Evolutionary conservation across 2,888 invertebrate species (phyloP), one percentile per base, ranked within the genome.

Genomic region (Axea sp.): DNA sequence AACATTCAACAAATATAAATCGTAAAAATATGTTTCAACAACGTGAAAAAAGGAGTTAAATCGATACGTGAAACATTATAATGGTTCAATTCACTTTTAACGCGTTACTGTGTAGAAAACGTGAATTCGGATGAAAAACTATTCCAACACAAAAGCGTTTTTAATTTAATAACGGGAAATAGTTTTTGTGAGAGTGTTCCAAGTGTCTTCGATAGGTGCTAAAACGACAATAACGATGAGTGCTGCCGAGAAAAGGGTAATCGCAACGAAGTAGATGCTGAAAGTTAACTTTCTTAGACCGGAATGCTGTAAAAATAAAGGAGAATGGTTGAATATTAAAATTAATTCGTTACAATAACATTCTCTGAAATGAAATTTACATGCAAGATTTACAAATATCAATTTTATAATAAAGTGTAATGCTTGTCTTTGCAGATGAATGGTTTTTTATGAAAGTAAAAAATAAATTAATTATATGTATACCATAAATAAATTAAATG

Each of bases 241-340:
- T 3, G 91, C 93, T 6, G 92, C 89, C 0, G 93, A 91, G 78
- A 97, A 91, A 11, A 92, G 88, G 8, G 92, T 83, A 59, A 95
- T 90, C 39, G 94, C 90, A 0, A 95, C 88, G 28, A 93, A 90
- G 86, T 96, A 96, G 28, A 96, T 85, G n/a, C 91, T 92, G 33
- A 97, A 90, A 51, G 96, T 88, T 55, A 92, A 90, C 82, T 94
- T 94, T 79, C 96, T 91, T 88, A 95, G 91, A 47, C 91, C 90
- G 1, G 93, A 91, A 85, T 93, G 94, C 96, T 96, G 91, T 51
- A 88, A 90, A 81, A 49, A 64, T 45, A 47, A 76, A 55, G 3
- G 2, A 59, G 11, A 15, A 35, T 59, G 12, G 26, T 45, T 14
- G 0, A 35, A 15, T 15, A 14, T 45, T 24, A 4, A 35, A 47